Conservation (phyloP, 2,888 invertebrate species). For the Meghimatium bilineatum region DNA sequence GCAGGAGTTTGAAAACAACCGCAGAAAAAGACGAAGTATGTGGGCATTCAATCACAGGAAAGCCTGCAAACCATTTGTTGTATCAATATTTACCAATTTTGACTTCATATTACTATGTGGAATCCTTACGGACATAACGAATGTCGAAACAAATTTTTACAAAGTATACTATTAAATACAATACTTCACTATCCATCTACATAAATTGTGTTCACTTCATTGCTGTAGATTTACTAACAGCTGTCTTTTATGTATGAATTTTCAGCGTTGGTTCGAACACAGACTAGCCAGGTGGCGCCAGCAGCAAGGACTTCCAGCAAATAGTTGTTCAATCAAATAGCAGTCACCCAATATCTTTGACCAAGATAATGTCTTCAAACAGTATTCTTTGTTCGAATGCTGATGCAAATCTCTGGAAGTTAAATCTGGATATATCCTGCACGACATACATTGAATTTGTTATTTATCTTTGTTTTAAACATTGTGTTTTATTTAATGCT, state of each 20-base stretch:
- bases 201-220: too few relatives aligned
- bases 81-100: too few relatives aligned
- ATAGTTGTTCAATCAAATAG: slow-evolving; percentile 65
- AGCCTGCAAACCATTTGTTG: too few relatives aligned
- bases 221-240: neutral
- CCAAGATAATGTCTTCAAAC: neutral
- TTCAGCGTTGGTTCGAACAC: slow-evolving; percentile 74
- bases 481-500: neutral
- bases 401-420: neutral
- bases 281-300: slow-evolving; percentile 75
- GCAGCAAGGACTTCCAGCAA: slow-evolving; percentile 74
- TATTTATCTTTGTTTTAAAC: neutral
- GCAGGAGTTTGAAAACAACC: too few relatives aligned
- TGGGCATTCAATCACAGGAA: too few relatives aligned
- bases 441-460: neutral
- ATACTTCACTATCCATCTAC: too few relatives aligned
- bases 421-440: neutral
- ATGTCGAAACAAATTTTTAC: too few relatives aligned
- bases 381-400: neutral
- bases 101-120: too few relatives aligned
- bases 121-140: too few relatives aligned
- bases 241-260: neutral
- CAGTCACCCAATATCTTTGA: slow-evolving; percentile 12
- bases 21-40: too few relatives aligned
- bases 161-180: too few relatives aligned